Conservation (phyloP, 2,113 vertebrate genomes). For the Sitta europaea region DNA sequence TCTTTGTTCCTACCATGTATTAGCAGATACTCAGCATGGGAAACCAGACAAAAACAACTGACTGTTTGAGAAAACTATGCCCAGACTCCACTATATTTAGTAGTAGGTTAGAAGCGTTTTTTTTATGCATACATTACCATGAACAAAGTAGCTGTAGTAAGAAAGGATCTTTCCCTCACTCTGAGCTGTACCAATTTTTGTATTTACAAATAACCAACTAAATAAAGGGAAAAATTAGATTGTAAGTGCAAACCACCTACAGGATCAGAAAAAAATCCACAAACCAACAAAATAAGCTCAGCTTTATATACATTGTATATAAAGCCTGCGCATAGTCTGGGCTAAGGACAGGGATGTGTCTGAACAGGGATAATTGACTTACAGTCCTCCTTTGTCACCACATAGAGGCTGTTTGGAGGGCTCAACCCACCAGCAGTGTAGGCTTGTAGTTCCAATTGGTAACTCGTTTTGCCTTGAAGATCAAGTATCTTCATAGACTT, state of each 20-base stretch:
- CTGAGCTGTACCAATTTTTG: neutral
- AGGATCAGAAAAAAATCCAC: neutral
- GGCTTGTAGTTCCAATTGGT: slow-evolving; percentile 72
- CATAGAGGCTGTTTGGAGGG: slow-evolving; percentile 70
- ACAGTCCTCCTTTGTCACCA: slow-evolving; percentile 80
- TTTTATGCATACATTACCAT: neutral
- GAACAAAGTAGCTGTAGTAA: neutral
- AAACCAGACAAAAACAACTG: slow-evolving; percentile 1
- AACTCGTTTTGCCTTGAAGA: slow-evolving; percentile 79
- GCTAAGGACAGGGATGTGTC: neutral
- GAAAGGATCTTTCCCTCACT: neutral
- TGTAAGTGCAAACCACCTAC: neutral
- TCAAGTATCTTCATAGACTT: slow-evolving; percentile 73
- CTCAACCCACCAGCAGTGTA: slow-evolving; percentile 75
- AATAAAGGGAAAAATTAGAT: neutral
- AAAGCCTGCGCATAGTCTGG: no score
- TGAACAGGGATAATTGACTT: slow-evolving; percentile 8
- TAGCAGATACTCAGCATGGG: neutral
- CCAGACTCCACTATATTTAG: neutral
- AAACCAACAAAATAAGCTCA: neutral
- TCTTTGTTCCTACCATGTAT: neutral
- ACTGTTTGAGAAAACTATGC: neutral
- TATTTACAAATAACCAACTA: neutral
- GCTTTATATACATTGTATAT: neutral
- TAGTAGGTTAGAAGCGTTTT: neutral